Base-by-base conservation (phyloP, 2,113 vertebrate species). In the Panthera leo region DNA sequence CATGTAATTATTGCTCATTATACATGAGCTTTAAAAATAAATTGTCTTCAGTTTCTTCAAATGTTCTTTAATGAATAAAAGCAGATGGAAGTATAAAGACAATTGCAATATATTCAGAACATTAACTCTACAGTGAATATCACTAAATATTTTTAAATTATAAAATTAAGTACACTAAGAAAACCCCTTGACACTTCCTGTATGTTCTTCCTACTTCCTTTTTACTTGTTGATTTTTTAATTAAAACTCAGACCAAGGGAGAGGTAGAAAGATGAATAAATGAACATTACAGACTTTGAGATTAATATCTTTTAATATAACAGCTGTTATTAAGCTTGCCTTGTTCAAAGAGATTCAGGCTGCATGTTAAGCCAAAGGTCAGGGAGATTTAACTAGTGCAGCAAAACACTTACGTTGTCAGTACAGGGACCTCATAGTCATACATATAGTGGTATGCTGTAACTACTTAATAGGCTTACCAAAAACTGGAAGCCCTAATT, bases 221-320 rank as follows among this genome's bases (percentile, higher is more conserved):
- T 68, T 88, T 36, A 80, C 14, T 25, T 85, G 15, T 29, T 87
- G 51, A 94, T 83, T 75, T 91, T 55, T 68, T 78, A 85, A 91
- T 63, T 79, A 94, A 96, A 94, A 94, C 85, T 29, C n/a, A 94
- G 5, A 91, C 39, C 7, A 95, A 88, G 34, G 88, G 18, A 63
- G 4, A 87, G 0, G 18, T 42, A 79, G 29, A 85, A 87, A 85
- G 23, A 9, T 53, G 25, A 89, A 75, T 0, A 93, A 27, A 12
- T 92, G 39, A 84, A 80, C 80, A 31, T 82, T 96, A 94, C 4
- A 45, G 58, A 85, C 31, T 78, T 92, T 34, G 25, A 89, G 76
- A 93, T 85, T 94, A 71, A 25, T 83, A 93, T 48, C 15, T 86
- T 91, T 83, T 89, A 91, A 85, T 78, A 67, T 39, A 92, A 70